phyloP scores from a whole-genome alignment of 2,797 vertebrate species.

The Urosaurus nigricauda region DNA sequence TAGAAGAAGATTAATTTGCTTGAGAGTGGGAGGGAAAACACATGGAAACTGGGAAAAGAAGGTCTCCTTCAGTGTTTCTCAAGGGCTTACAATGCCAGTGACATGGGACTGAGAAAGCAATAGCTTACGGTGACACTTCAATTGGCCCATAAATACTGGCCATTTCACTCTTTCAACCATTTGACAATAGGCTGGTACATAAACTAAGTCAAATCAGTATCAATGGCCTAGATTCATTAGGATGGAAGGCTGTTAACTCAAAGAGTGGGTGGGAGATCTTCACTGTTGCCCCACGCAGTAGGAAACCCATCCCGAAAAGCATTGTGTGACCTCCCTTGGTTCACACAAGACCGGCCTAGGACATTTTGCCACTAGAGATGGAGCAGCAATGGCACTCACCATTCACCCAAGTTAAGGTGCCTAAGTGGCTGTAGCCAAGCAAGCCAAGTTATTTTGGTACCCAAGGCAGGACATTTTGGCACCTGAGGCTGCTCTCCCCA shows the following conservation, averaged over 20 bases:
- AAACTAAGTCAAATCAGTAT: slow-evolving; percentile 28
- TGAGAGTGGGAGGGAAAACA: not conserved
- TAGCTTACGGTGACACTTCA: slow-evolving; percentile 31
- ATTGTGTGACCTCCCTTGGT: not conserved
- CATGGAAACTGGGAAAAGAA: not conserved
- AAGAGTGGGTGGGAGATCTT: not conserved
- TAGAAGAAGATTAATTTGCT: not conserved
- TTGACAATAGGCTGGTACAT: slow-evolving; percentile 28
- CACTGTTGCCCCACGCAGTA: not conserved
- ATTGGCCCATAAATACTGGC: slow-evolving; percentile 23
- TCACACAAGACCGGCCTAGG: not conserved
- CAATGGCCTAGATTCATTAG: slow-evolving; percentile 15
- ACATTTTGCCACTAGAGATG: not conserved
- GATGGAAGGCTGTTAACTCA: not conserved
- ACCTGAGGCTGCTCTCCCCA: not conserved
- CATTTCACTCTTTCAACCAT: not conserved
- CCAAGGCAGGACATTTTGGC: no score
- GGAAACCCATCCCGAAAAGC: not conserved
- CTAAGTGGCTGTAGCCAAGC: not conserved
- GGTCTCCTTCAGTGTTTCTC: slow-evolving; percentile 7
- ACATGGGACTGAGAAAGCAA: slow-evolving; percentile 11
- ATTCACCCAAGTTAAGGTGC: not conserved
- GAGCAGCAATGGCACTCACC: not conserved
- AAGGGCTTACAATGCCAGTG: not conserved
- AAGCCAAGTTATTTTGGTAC: not conserved